Evolutionary conservation across 2,797 vertebrate genomes (phyloP).

Genomic region (Melanogrammus aeglefinus): DNA sequence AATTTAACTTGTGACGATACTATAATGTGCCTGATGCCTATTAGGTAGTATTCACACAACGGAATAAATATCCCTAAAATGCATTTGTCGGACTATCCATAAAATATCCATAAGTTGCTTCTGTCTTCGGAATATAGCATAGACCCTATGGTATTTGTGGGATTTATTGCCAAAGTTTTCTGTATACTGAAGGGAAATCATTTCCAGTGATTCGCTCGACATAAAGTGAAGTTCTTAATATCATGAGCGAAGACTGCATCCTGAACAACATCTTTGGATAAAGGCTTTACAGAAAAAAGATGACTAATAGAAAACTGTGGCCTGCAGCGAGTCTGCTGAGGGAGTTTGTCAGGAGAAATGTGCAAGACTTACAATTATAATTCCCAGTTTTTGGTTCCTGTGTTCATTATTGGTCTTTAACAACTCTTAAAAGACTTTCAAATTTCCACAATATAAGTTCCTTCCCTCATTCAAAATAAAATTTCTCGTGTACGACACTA

Average conservation of each 20-base stretch:
- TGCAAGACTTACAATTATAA: neutral
- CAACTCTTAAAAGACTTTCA: neutral
- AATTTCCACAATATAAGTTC: no score
- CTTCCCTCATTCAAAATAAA: no score
- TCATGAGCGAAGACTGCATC: neutral
- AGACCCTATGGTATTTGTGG: neutral
- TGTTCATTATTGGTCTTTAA: neutral
- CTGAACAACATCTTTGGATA: neutral
- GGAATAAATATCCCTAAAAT: conserved; percentile 9
- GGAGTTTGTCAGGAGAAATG: neutral
- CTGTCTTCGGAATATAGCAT: neutral
- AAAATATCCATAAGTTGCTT: neutral
- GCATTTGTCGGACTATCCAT: neutral
- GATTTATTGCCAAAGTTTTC: neutral
- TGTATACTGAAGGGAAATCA: neutral
- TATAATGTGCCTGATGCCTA: conserved; percentile 8
- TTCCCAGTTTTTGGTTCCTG: neutral
- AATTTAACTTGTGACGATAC: neutral
- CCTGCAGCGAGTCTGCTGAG: neutral
- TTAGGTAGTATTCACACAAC: conserved; percentile 11
- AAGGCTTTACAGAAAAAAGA: neutral
- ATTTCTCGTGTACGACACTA: no score
- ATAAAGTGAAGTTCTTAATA: neutral
- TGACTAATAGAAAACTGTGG: neutral
- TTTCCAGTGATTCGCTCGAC: neutral